These are phyloP conservation scores for Ischnus inquisitorius DNA, from an alignment of 2,888 invertebrate species.

Conservation along the genomic window DNA sequence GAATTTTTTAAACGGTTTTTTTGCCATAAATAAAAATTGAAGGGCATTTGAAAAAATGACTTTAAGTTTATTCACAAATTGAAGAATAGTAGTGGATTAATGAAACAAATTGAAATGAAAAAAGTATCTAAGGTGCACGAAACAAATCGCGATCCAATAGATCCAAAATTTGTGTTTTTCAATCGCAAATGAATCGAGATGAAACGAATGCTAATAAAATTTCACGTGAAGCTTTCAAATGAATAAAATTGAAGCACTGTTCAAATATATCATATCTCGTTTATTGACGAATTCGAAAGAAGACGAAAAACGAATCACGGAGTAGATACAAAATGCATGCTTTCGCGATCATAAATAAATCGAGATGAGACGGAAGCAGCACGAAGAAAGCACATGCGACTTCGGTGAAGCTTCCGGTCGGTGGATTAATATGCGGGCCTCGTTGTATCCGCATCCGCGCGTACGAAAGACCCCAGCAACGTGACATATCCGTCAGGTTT, in stretches of 20 bases:
- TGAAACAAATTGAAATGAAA: too few species aligned
- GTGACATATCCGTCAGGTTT: conserved; percentile 54
- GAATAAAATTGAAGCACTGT: too few species aligned
- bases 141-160: too few species aligned
- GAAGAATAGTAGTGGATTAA: too few species aligned
- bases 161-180: too few species aligned
- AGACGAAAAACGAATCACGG: background rate
- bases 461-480: conserved; percentile 54
- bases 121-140: too few species aligned
- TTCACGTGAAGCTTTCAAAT: too few species aligned
- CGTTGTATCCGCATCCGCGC: conserved; percentile 80
- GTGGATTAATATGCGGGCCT: conserved; percentile 82
- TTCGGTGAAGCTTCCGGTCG: conserved; percentile 76
- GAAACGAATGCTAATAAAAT: too few species aligned
- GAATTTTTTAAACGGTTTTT: background rate
- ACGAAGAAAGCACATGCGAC: conserved; percentile 26
- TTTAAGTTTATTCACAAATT: too few species aligned
- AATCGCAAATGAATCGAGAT: too few species aligned
- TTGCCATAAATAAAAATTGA: background rate
- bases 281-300: too few species aligned
- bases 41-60: background rate
- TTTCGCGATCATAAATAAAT: background rate
- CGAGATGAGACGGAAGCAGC: conserved; percentile 29
- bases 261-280: too few species aligned
- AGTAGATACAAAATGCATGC: background rate